Conservation (phyloP, 2,113 vertebrate species). For the Setophaga coronata region DNA sequence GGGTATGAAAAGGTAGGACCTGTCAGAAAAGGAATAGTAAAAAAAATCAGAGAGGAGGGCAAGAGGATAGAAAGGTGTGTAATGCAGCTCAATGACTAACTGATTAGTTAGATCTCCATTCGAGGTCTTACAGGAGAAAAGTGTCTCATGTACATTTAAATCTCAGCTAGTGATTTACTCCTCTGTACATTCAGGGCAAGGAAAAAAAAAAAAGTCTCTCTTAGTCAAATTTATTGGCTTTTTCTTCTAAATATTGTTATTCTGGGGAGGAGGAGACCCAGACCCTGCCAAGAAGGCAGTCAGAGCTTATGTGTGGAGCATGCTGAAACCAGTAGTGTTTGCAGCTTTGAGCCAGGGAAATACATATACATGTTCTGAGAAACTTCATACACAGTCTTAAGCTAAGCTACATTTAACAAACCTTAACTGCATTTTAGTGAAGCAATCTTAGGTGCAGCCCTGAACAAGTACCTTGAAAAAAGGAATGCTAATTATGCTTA, state of each 20-base stretch:
- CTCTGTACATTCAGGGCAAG: not conserved
- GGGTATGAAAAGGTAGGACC: not conserved
- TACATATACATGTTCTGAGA: not conserved
- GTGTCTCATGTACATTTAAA: not conserved
- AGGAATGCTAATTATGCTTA: not conserved
- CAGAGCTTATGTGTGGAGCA: fast-evolving
- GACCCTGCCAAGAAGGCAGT: not conserved
- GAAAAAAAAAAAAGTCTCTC: not conserved
- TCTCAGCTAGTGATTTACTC: not conserved
- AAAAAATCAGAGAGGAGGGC: constrained; percentile 2
- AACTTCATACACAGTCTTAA: not conserved
- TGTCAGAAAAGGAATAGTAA: not conserved
- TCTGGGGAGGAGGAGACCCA: not conserved
- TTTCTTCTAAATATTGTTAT: not conserved
- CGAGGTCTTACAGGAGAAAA: not conserved
- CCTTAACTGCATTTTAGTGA: not conserved
- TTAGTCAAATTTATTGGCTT: not conserved
- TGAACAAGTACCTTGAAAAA: not conserved
- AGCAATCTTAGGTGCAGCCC: not conserved
- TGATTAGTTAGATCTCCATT: not conserved
- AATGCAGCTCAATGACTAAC: not conserved
- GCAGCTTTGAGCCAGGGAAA: not conserved
- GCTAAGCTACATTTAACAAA: not conserved
- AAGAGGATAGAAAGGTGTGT: constrained; percentile 16
- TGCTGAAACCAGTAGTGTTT: not conserved